phyloP scores from a whole-genome alignment of 2,888 invertebrate species.

The Salticus scenicus region DNA sequence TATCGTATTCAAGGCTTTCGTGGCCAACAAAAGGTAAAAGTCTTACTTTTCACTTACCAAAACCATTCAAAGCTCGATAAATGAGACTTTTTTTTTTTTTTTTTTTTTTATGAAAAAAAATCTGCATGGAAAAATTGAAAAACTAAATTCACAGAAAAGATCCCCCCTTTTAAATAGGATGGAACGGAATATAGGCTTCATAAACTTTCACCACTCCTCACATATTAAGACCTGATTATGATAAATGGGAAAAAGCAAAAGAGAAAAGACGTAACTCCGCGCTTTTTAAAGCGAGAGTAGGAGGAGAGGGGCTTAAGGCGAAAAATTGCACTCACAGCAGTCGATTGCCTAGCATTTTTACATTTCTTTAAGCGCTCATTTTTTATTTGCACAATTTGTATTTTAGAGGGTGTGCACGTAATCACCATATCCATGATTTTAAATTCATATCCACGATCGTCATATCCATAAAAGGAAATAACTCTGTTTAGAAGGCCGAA shows the following conservation, averaged over 20 bases:
- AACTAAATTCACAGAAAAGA: slow-evolving; percentile 57
- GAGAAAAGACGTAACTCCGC: slow-evolving; percentile 49
- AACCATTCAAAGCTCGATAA: slow-evolving; percentile 68
- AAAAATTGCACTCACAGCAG: slow-evolving; percentile 58
- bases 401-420: slow-evolving; percentile 19
- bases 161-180: slow-evolving; percentile 45
- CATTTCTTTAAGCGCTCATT: slow-evolving; percentile 34
- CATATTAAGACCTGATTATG: slow-evolving; percentile 70
- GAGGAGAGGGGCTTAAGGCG: slow-evolving; percentile 42
- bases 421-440: slow-evolving; percentile 14
- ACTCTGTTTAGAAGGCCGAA: background rate
- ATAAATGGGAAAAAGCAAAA: slow-evolving; percentile 60
- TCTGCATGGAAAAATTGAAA: slow-evolving; percentile 60
- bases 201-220: slow-evolving; percentile 66
- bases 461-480: background rate
- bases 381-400: slow-evolving; percentile 32
- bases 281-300: slow-evolving; percentile 35
- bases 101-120: background rate
- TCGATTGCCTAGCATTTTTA: slow-evolving; percentile 49
- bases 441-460: slow-evolving; percentile 8
- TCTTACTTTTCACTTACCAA: slow-evolving; percentile 69
- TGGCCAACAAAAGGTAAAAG: slow-evolving; percentile 65
- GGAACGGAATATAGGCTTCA: slow-evolving; percentile 48
- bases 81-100: slow-evolving; percentile 55
- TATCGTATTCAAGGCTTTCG: slow-evolving; percentile 51